Conservation (phyloP, 2,797 vertebrate genomes). For the Cirrhinus molitorella region DNA sequence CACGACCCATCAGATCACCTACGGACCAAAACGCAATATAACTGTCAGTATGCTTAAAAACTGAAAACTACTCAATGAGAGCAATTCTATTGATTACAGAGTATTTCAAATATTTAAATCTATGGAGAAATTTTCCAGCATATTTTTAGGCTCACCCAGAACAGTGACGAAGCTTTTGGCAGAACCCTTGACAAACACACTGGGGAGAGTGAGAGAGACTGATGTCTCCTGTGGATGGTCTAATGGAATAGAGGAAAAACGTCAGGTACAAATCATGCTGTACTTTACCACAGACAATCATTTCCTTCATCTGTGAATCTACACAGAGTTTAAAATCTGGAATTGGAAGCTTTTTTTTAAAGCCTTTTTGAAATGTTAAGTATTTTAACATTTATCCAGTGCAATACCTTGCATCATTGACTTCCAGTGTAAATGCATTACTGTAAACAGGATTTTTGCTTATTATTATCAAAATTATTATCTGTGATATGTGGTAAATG, state of each 20-base stretch:
- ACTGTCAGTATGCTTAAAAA: background rate
- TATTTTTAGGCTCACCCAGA: slow-evolving; percentile 74
- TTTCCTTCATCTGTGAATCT: background rate
- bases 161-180: slow-evolving; percentile 82
- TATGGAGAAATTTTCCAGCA: no score
- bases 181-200: slow-evolving; percentile 81
- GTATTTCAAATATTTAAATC: no score
- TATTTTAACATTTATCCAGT: background rate
- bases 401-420: background rate
- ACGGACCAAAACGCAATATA: background rate
- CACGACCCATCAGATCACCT: slow-evolving; percentile 88
- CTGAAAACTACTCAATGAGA: background rate
- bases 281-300: background rate
- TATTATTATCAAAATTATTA: background rate
- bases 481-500: background rate
- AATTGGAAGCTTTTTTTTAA: background rate
- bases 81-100: background rate
- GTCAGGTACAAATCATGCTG: background rate
- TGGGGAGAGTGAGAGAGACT: slow-evolving; percentile 79
- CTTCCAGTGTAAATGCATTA: background rate
- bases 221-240: slow-evolving; percentile 66
- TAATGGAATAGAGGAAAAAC: slow-evolving; percentile 37
- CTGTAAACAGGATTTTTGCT: background rate
- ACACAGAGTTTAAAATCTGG: background rate
- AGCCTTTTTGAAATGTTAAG: background rate